phyloP scores from a whole-genome alignment of 2,888 invertebrate species.

The Caenorhabditis wallacei region DNA sequence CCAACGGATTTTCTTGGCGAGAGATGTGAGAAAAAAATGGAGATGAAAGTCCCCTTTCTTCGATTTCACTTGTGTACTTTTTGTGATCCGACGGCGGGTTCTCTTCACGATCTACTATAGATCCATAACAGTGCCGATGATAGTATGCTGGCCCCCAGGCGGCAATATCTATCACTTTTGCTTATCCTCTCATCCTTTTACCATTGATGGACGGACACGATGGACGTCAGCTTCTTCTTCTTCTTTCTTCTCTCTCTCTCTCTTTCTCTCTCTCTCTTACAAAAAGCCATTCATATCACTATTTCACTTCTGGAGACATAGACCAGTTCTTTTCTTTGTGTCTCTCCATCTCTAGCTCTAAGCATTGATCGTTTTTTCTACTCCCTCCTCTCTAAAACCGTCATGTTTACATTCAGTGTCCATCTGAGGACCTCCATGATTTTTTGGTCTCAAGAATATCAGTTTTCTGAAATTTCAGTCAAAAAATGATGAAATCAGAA shows the following conservation, averaged over 20 bases:
- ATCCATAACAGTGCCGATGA: slow-evolving; percentile 40
- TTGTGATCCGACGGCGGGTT: slow-evolving; percentile 14
- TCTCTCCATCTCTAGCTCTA: slow-evolving; percentile 38
- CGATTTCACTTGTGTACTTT: slow-evolving; percentile 44
- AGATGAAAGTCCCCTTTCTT: slow-evolving; percentile 7
- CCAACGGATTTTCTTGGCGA: background rate
- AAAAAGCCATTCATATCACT: slow-evolving; percentile 60
- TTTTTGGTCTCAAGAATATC: background rate
- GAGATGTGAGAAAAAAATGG: slow-evolving; percentile 19
- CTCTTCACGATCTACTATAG: slow-evolving; percentile 10
- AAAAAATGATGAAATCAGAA: too few species aligned
- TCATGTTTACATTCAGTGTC: slow-evolving; percentile 43
- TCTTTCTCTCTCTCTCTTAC: slow-evolving; percentile 32
- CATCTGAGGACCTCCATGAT: slow-evolving; percentile 22
- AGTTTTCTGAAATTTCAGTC: too few species aligned
- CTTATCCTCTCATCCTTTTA: slow-evolving; percentile 19
- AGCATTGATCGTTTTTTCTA: slow-evolving; percentile 51
- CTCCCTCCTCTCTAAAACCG: background rate
- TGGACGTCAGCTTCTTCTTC: slow-evolving; percentile 52
- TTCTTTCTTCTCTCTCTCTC: slow-evolving; percentile 1
- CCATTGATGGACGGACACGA: slow-evolving; percentile 48
- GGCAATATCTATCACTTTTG: slow-evolving; percentile 61
- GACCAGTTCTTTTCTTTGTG: slow-evolving; percentile 61
- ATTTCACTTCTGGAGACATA: slow-evolving; percentile 50
- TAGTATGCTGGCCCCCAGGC: slow-evolving; percentile 49